These are phyloP conservation scores for Ischnura elegans DNA, from an alignment of 2,888 invertebrate species.

Conservation along the genomic window DNA sequence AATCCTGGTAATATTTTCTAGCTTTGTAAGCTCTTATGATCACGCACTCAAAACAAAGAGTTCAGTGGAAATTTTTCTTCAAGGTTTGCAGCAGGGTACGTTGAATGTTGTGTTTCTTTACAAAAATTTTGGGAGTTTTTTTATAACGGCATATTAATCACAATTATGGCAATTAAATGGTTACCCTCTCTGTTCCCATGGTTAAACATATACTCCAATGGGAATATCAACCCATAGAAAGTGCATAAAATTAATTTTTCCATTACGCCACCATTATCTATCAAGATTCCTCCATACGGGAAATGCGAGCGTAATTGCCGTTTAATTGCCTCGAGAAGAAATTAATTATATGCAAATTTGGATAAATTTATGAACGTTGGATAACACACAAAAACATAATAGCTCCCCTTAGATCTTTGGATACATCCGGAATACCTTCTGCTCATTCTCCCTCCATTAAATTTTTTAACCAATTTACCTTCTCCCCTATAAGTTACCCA, in stretches of 20 bases:
- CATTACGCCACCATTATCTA: background rate
- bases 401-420: slow-evolving; percentile 5
- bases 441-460: background rate
- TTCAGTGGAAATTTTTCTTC: too few species aligned
- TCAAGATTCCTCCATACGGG: background rate
- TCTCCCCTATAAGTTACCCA: slow-evolving; percentile 27
- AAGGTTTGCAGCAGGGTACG: too few species aligned
- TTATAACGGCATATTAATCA: too few species aligned
- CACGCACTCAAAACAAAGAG: too few species aligned
- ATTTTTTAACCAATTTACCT: slow-evolving; percentile 62
- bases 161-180: background rate
- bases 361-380: slow-evolving; percentile 1
- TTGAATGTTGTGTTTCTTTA: too few species aligned
- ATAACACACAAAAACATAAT: slow-evolving; percentile 19
- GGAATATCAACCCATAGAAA: background rate
- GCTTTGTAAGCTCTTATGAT: too few species aligned
- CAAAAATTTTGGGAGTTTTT: too few species aligned
- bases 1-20: too few species aligned
- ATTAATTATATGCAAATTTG: slow-evolving; percentile 27
- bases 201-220: too few species aligned
- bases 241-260: background rate
- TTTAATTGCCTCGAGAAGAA: background rate
- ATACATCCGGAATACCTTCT: background rate
- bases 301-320: background rate
- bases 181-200: background rate